Evolutionary conservation across 2,888 invertebrate species (phyloP), one percentile per base, ranked within the genome.

Genomic region (Conus canariensis): DNA sequence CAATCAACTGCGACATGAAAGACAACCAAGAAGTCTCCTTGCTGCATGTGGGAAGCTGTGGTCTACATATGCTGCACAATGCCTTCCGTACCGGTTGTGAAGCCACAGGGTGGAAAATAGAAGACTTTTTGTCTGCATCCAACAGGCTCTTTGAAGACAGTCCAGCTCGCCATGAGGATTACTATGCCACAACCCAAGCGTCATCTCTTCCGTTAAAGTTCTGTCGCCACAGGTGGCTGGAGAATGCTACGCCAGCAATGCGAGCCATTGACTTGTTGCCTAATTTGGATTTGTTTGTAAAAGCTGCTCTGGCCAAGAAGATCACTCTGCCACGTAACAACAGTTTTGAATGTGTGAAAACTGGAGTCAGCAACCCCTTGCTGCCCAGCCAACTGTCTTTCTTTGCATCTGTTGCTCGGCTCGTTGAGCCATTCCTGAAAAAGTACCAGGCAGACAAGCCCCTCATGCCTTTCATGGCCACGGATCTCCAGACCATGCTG

Each of bases 391-490:
- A 86, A 25, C 86, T 86, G 86, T 25, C 58, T 60, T 86, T 86
- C 86, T 86, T 86, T 86, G 59, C 80, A 10, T n/a, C 59, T 60
- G 45, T 83, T 59, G 89, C 89, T 30, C 45, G 58, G 56, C 25
- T 64, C 25, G 60, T 74, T 19, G 59, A 25, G 10, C 89, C 89
- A n/a, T 89, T 89, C 83, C 67, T 89, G 25, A 83, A 60, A 64
- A 89, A 59, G n/a, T 89, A 60, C 45, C 89, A 89, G 89, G 14
- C 89, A 60, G 89, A 89, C 67, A 30, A 25, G 25, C 89, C 89
- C 80, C 45, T 89, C 82, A 60, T 83, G 45, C 89, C 89, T 0
- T 89, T 89, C 59, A 14, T 89, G 45, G 89, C 64, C 22, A 45
- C 85, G 8, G 83, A 85, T 70, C 85, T 89, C 22, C 30, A 64